These are phyloP conservation scores for Drosophila trichaetosa DNA, from an alignment of 2,888 invertebrate genomes.

Conservation along the genomic window DNA sequence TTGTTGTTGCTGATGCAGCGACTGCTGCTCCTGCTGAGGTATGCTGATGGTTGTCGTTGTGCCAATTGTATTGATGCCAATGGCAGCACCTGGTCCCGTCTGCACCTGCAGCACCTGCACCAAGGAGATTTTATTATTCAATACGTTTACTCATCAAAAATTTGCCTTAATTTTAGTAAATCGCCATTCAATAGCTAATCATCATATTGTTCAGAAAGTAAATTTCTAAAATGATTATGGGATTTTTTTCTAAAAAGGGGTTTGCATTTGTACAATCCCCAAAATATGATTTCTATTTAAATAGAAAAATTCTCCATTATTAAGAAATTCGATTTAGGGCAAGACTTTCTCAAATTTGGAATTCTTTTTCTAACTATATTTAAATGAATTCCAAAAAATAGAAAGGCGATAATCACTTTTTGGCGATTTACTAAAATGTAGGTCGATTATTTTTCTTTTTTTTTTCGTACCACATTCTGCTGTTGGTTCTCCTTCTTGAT, in stretches of 20 bases:
- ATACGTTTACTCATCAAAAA: neutral
- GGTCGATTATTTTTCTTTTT: too few species aligned
- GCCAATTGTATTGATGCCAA: conserved; percentile 81
- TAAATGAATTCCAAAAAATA: too few species aligned
- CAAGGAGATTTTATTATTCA: neutral
- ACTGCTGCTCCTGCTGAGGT: conserved; percentile 83
- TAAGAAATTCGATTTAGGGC: too few species aligned
- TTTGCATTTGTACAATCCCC: too few species aligned
- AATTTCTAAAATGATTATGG: neutral
- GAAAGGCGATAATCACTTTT: too few species aligned
- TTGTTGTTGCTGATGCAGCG: conserved; percentile 66
- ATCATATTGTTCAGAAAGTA: neutral
- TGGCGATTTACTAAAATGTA: neutral
- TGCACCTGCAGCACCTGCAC: conserved; percentile 82
- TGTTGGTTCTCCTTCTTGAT: conserved; percentile 90
- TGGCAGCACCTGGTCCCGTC: conserved; percentile 82
- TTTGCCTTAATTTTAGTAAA: conserved; percentile 4
- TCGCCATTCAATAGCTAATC: neutral
- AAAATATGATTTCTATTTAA: too few species aligned
- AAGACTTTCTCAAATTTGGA: too few species aligned
- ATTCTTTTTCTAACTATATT: too few species aligned
- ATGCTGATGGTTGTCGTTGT: conserved; percentile 82
- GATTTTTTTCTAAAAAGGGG: too few species aligned
- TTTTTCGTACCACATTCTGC: conserved; percentile 83
- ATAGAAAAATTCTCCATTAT: too few species aligned